Evolutionary conservation across 2,888 invertebrate species (phyloP).

Genomic region (Blastobasis lacticolella): DNA sequence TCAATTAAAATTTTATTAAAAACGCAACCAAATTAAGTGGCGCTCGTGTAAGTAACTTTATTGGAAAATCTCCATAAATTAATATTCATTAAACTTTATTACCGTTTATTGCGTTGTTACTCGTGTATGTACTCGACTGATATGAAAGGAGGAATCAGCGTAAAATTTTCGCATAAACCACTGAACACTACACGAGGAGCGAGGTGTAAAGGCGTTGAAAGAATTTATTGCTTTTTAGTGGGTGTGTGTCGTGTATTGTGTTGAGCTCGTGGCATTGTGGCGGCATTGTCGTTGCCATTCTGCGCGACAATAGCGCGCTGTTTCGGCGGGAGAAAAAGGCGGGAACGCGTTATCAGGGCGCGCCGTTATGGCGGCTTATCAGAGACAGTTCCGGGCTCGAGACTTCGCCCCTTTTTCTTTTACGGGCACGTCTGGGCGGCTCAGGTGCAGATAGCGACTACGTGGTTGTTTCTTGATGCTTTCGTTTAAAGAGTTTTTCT

Average conservation of each 20-base stretch:
- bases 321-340: conserved; percentile 71
- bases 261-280: conserved; percentile 14
- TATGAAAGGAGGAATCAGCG: conserved; percentile 14
- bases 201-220: conserved; percentile 16
- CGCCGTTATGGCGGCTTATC: conserved; percentile 74
- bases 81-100: not conserved
- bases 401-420: conserved; percentile 69
- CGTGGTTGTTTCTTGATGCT: not conserved
- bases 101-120: no score
- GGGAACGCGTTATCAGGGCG: conserved; percentile 66
- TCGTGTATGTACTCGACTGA: no score
- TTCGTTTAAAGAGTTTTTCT: not conserved
- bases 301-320: conserved; percentile 61
- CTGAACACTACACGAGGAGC: conserved; percentile 25
- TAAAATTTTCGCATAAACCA: conserved; percentile 33
- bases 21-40: conserved; percentile 36
- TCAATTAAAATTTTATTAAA: conserved; percentile 70
- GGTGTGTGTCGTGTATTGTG: conserved; percentile 34
- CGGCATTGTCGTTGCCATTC: conserved; percentile 55
- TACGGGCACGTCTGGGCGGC: conserved; percentile 64
- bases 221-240: conserved; percentile 50
- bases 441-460: conserved; percentile 25
- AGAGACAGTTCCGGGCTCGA: conserved; percentile 54
- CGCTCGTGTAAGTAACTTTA: conserved; percentile 50
- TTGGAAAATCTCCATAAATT: conserved; percentile 54